Evolutionary conservation across 1,140 invertebrate species (phyloP).

Genomic region (Heterodera schachtii): DNA sequence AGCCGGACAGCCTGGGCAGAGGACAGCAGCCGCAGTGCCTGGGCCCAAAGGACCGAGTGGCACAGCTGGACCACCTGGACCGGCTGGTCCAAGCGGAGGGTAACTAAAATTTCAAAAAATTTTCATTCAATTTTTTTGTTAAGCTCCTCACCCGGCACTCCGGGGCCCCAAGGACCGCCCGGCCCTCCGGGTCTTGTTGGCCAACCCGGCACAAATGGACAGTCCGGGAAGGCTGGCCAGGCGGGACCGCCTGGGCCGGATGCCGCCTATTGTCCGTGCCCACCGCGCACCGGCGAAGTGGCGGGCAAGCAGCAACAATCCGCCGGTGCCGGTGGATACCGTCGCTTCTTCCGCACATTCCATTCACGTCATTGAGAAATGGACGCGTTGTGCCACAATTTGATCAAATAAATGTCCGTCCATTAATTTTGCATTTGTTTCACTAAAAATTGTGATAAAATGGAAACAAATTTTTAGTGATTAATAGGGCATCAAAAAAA

Average conservation of each 20-base stretch:
- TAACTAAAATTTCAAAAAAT: neutral
- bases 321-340: conserved; percentile 5
- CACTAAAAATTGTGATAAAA: no score
- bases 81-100: conserved; percentile 15
- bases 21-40: conserved; percentile 5
- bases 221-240: conserved; percentile 26
- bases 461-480: no score
- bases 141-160: conserved; percentile 11
- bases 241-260: conserved; percentile 38
- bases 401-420: no score
- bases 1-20: conserved; percentile 21
- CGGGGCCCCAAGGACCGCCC: conserved; percentile 23
- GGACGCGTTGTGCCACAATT: no score
- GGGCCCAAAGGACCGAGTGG: conserved; percentile 37
- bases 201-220: conserved; percentile 26
- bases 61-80: conserved; percentile 5
- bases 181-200: conserved; percentile 32
- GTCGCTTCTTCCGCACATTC: neutral
- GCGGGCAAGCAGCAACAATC: neutral
- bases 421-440: no score
- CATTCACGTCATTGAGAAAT: neutral
- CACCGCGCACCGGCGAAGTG: conserved; percentile 22
- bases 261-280: conserved; percentile 35
- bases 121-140: neutral
- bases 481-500: no score